phyloP scores from a whole-genome alignment of 1,140 invertebrate genomes.

The Zaprionus camerounensis region DNA sequence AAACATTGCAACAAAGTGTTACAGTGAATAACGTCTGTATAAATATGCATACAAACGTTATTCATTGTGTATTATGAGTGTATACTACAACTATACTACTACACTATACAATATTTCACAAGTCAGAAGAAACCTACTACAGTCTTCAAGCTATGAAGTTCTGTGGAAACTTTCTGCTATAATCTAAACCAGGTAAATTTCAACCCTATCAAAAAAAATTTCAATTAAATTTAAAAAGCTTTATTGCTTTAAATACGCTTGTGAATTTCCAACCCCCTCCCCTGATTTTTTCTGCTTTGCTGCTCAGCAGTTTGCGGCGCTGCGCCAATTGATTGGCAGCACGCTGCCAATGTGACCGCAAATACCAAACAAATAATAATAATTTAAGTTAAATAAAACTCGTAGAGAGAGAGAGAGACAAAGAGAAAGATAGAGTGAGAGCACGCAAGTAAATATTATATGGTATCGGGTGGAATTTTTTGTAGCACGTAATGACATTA shows the following conservation, averaged over 20 bases:
- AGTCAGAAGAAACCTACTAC: too few relatives aligned
- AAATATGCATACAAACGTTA: too few relatives aligned
- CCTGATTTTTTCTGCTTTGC: not conserved
- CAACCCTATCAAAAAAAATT: not conserved
- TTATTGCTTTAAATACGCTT: not conserved
- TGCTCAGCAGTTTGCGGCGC: conserved; percentile 3
- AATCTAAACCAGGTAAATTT: not conserved
- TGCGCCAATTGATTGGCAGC: conserved; percentile 6
- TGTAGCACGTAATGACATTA: conserved; percentile 16
- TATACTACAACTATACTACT: too few relatives aligned
- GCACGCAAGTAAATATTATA: conserved; percentile 37
- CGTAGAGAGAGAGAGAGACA: not conserved
- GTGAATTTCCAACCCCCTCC: not conserved
- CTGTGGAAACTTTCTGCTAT: not conserved
- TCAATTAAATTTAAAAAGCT: not conserved
- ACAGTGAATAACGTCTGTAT: too few relatives aligned
- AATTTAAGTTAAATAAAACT: conserved; percentile 59
- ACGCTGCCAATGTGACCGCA: conserved; percentile 46
- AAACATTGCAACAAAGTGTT: too few relatives aligned
- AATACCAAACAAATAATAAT: conserved; percentile 56
- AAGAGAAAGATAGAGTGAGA: not conserved
- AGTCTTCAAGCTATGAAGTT: too few relatives aligned
- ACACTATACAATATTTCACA: too few relatives aligned
- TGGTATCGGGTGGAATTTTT: conserved; percentile 11
- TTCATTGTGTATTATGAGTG: too few relatives aligned